A percentile compares a stretch with the other conserved stretches of the same genome.
Conservation (phyloP, 2,888 invertebrate species). For the Caenorhabditis sp. region DNA sequence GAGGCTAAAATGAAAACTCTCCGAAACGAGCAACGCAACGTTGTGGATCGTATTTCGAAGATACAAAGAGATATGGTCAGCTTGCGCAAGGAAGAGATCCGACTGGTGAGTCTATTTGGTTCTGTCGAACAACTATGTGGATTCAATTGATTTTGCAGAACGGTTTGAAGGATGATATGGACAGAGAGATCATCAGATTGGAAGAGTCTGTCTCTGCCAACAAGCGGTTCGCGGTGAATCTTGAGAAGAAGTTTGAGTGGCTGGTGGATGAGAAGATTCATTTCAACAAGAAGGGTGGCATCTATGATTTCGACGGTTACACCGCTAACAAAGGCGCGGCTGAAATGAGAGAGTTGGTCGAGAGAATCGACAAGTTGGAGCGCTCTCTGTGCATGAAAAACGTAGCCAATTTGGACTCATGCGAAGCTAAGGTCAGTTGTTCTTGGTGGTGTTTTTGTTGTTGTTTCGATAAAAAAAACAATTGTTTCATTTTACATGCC, state of each 20-base stretch:
- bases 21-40: background rate
- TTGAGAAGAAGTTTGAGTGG: constrained; percentile 86
- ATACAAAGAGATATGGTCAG: background rate
- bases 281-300: constrained; percentile 87
- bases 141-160: background rate
- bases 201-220: constrained; percentile 14
- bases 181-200: constrained; percentile 6
- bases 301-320: constrained; percentile 84
- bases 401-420: constrained; percentile 46
- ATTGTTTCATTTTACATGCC: background rate
- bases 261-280: constrained; percentile 89
- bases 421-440: constrained; percentile 41
- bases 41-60: background rate
- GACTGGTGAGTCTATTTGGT: background rate
- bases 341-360: constrained; percentile 24
- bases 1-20: background rate
- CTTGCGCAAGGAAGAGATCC: background rate
- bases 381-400: constrained; percentile 41
- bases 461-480: background rate
- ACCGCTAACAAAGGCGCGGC: constrained; percentile 9
- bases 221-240: constrained; percentile 3
- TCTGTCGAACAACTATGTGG: background rate
- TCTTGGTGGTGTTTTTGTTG: background rate
- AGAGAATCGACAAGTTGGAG: constrained; percentile 27
- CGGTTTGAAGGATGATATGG: background rate